Evolutionary conservation across 2,113 vertebrate genomes (phyloP), one percentile per base, ranked within the genome.

Genomic region (Menidia beryllina): DNA sequence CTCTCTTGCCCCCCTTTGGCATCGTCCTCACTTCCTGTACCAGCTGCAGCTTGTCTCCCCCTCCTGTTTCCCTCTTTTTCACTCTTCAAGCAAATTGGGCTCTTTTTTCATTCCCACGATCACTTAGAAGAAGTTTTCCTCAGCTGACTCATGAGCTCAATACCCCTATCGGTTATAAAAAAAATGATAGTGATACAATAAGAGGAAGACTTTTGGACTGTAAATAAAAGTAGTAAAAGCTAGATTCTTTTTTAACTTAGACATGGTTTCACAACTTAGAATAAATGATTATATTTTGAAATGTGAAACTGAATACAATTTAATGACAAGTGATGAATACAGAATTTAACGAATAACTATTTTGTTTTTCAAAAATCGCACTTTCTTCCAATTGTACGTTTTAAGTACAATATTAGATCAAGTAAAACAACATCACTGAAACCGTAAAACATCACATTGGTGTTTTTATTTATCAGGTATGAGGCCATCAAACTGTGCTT

Each of bases 11-110:
- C 89, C 86, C 49, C 75, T 26, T 62, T 89, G 88, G 84, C 85
- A 91, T 83, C 81, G 67, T 81, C 61, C 47, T 59, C 45, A 72
- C 85, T 90, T 90, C 90, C 85, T 92, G 79, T 87, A 78, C 88
- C 91, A 91, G 90, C 90, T 92, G 89, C 75, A 87, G 72, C 79
- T 77, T 23, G 68, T 88, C 85, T 76, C 55, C 43, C 73, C 73
- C 11, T 49, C 63, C 26, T 59, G 1, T 15, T 25, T 67, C 38
- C 76, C 48, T 65, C 15, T 24, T 3, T 55, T 64, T 58, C 45
- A 54, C 55, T 59, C 43, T 72, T 72, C 52, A 5, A 60, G 54
- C 69, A 68, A 84, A 62, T 41, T 7, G 17, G 50, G 38, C 23
- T 74, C 24, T 53, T 78, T 72, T 63, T 60, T 79, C 70, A 77